Evolutionary conservation across 2,113 vertebrate genomes (phyloP), one percentile per base, ranked within the genome.

Genomic region (Daboia siamensis): DNA sequence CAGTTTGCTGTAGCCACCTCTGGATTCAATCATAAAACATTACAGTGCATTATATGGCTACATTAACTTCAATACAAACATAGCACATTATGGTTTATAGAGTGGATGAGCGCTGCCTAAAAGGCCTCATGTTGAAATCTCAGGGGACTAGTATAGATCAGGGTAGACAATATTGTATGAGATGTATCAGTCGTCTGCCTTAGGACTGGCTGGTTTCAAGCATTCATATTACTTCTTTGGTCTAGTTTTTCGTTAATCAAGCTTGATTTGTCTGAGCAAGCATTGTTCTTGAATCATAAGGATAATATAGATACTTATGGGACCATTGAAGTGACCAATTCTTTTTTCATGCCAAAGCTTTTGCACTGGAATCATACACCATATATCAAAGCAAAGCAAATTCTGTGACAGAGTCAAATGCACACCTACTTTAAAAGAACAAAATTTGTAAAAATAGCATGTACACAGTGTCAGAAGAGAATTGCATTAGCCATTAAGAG

Each of bases 401-500:
- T 12, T 46, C 15, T 86, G 64, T 88, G 86, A 24, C 8, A 48
- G 55, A 85, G 90, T 61, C n/a, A 91, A 89, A 93, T 89, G 46
- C 9, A 64, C 84, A 89, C 46, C 23, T 54, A 51, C 10, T 88
- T 39, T 56, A 3, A 89, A 24, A 88, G 64, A 59, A 48, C 74
- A 59, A 88, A 56, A 54, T 85, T 26, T 89, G 46, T 39, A 86
- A 89, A 91, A 48, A 46, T 44, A 48, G 23, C 44, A 29, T 61
- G 55, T 44, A 92, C 33, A 10, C 55, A 55, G 24, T 51, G 86
- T 44, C n/a, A n/a, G 51, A 55, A 86, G 33, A 86, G 48, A 52
- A 91, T 86, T 87, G 26, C 57, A 93, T 88, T 90, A 57, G 52
- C 51, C 56, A 26, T 56, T 23, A 24, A 89, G 93, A 57, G 48